Evolutionary conservation across 1,140 invertebrate species (phyloP).

Genomic region (Eumaeus atala): DNA sequence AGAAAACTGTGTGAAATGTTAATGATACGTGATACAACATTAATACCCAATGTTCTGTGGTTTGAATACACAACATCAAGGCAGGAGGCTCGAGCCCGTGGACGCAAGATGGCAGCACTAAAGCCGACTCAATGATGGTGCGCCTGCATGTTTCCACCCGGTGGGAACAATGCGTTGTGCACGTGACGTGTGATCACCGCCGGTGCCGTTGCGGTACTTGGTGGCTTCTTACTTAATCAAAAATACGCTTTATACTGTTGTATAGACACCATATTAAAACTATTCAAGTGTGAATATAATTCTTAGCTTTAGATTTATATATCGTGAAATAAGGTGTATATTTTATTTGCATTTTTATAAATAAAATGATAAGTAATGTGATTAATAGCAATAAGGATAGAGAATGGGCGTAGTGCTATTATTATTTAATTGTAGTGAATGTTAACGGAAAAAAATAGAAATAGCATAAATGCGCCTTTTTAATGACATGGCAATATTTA

Average conservation of each 20-base stretch:
- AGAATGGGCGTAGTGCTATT: background rate
- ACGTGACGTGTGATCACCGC: constrained; percentile 54
- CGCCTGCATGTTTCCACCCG: constrained; percentile 33
- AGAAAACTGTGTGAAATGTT: constrained; percentile 92
- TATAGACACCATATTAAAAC: constrained; percentile 7
- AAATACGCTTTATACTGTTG: constrained; percentile 15
- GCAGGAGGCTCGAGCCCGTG: constrained; percentile 85
- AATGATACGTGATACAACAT: constrained; percentile 89
- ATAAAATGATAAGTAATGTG: background rate
- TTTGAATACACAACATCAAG: constrained; percentile 94
- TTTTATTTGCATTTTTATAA: constrained; percentile 8
- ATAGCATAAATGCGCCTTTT: constrained; percentile 9
- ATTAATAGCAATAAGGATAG: constrained; percentile 9
- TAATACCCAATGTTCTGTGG: constrained; percentile 95
- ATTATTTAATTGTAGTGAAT: background rate
- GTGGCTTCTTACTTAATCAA: constrained; percentile 5
- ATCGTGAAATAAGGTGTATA: constrained; percentile 11
- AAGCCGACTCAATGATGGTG: constrained; percentile 88
- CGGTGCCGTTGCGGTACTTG: constrained; percentile 35
- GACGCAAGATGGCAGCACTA: constrained; percentile 88
- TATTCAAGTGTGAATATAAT: constrained; percentile 10
- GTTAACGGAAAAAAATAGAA: background rate
- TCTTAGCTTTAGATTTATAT: constrained; percentile 10
- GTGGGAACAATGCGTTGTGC: constrained; percentile 21
- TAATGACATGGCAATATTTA: constrained; percentile 22